phyloP scores from a whole-genome alignment of 2,888 invertebrate genomes.

The Diarsia brunnea region DNA sequence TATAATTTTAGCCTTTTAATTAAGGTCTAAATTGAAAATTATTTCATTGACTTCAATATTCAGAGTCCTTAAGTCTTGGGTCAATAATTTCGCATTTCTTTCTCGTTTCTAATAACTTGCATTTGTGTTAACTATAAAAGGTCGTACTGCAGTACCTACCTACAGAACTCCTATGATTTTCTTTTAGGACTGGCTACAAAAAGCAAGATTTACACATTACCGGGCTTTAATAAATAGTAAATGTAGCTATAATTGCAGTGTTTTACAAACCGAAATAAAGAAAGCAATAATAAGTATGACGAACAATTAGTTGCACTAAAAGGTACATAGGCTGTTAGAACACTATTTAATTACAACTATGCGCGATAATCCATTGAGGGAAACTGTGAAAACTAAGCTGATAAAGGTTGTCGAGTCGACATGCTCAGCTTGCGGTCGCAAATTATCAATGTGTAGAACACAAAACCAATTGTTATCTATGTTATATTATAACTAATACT shows the following conservation, averaged over 20 bases:
- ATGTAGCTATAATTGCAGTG: not conserved
- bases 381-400: slow-evolving; percentile 55
- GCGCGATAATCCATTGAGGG: slow-evolving; percentile 38
- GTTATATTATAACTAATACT: slow-evolving; percentile 57
- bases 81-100: not conserved
- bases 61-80: not conserved
- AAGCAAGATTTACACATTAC: not conserved
- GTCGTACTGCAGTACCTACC: not conserved
- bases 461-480: slow-evolving; percentile 69
- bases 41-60: not conserved
- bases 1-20: not conserved
- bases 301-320: slow-evolving; percentile 33
- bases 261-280: slow-evolving; percentile 11
- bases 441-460: slow-evolving; percentile 50
- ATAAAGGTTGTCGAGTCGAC: slow-evolving; percentile 55
- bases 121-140: not conserved
- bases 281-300: not conserved
- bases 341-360: slow-evolving; percentile 33
- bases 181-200: not conserved
- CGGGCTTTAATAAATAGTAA: not conserved
- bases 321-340: slow-evolving; percentile 4
- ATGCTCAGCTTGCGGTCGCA: slow-evolving; percentile 54
- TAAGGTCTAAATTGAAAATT: not conserved
- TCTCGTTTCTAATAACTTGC: not conserved
- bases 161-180: not conserved